Evolutionary conservation across 2,797 vertebrate genomes (phyloP).

Genomic region (Distichodus sexfasciatus): DNA sequence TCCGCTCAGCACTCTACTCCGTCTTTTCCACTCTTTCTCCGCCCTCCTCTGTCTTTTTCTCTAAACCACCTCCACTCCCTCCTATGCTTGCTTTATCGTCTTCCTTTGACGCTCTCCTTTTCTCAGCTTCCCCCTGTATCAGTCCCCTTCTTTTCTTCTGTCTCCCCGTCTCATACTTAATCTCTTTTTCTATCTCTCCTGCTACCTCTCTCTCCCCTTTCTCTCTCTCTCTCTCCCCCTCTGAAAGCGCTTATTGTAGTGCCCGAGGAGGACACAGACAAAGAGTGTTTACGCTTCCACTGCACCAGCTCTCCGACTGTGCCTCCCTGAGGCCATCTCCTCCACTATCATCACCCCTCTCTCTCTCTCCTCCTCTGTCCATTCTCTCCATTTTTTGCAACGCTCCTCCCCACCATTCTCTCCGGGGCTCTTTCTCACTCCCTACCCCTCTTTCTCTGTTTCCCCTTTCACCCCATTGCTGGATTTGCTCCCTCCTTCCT

Average conservation of each 20-base stretch:
- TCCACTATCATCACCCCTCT: slow-evolving; percentile 38
- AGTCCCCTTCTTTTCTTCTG: slow-evolving; percentile 37
- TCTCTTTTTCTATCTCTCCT: slow-evolving; percentile 31
- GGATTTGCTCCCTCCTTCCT: slow-evolving; percentile 28
- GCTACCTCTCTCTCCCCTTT: slow-evolving; percentile 12
- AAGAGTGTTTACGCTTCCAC: slow-evolving; percentile 56
- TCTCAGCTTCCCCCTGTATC: slow-evolving; percentile 29
- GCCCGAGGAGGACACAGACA: slow-evolving; percentile 53
- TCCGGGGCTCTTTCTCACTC: slow-evolving; percentile 59
- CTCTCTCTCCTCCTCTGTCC: slow-evolving; percentile 23
- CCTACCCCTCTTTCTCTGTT: slow-evolving; percentile 50
- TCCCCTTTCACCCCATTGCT: slow-evolving; percentile 24
- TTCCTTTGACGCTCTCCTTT: slow-evolving; percentile 11
- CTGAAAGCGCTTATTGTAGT: slow-evolving; percentile 50
- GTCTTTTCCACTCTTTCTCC: slow-evolving; percentile 14
- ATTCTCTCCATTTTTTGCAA: slow-evolving; percentile 33
- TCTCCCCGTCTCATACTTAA: slow-evolving; percentile 35
- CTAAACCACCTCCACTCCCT: slow-evolving; percentile 4
- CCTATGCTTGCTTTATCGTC: background rate
- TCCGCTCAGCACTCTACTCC: slow-evolving; percentile 34
- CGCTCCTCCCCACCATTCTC: slow-evolving; percentile 40
- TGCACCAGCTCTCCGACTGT: slow-evolving; percentile 45
- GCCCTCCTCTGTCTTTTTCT: slow-evolving; percentile 24
- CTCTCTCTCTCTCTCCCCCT: slow-evolving; percentile 24
- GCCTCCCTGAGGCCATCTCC: slow-evolving; percentile 47